Conservation (phyloP, 2,888 invertebrate genomes). For the Deilephila porcellus region DNA sequence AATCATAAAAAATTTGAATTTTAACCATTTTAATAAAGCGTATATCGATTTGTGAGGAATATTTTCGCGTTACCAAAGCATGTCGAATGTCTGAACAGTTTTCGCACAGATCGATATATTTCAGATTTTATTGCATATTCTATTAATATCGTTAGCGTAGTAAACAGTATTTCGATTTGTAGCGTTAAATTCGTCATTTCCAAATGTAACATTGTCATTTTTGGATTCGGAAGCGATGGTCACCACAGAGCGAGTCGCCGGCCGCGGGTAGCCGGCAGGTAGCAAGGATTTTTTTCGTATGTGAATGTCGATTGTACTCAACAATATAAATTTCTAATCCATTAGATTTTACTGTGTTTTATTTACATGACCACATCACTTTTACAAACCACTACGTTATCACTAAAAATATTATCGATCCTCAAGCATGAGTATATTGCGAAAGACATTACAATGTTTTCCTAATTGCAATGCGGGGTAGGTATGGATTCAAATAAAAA, state of each 20-base stretch:
- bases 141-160: slow-evolving; percentile 60
- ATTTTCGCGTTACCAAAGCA: not conserved
- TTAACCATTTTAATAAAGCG: slow-evolving; percentile 54
- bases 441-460: not conserved
- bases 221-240: slow-evolving; percentile 38
- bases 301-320: slow-evolving; percentile 81
- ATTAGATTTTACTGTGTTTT: slow-evolving; percentile 77
- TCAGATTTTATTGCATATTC: slow-evolving; percentile 78
- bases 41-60: slow-evolving; percentile 17
- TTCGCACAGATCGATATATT: slow-evolving; percentile 61
- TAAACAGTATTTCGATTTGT: slow-evolving; percentile 62
- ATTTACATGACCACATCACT: slow-evolving; percentile 49
- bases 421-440: not conserved
- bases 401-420: not conserved
- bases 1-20: slow-evolving; percentile 50
- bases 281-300: slow-evolving; percentile 68
- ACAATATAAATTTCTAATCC: slow-evolving; percentile 84
- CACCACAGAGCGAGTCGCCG: slow-evolving; percentile 6
- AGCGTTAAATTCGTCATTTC: slow-evolving; percentile 79
- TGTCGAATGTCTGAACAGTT: slow-evolving; percentile 38
- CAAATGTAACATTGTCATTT: slow-evolving; percentile 68
- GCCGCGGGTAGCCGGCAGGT: slow-evolving; percentile 49
- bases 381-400: not conserved
- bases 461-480: no score
- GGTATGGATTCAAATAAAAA: no score